Conservation (phyloP, 2,113 vertebrate genomes). For the Menura novaehollandiae region DNA sequence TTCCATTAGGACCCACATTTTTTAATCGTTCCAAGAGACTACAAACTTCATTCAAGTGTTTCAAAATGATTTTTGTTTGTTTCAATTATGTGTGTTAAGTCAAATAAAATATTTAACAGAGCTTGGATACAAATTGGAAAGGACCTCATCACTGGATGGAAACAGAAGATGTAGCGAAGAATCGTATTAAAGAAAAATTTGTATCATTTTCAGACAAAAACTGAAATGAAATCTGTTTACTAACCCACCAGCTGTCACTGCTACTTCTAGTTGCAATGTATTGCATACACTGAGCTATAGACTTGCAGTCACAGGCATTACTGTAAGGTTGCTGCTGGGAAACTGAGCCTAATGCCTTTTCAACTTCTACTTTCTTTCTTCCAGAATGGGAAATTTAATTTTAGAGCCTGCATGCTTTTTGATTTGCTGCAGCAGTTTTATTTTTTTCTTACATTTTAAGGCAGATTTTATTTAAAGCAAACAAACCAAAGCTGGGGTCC, state of each 20-base stretch:
- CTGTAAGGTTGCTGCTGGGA: conserved; percentile 1
- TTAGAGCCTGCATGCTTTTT: conserved; percentile 5
- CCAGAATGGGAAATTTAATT: conserved; percentile 31
- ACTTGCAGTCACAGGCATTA: conserved; percentile 23
- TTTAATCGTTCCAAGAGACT: background rate
- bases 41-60: background rate
- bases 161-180: conserved; percentile 59
- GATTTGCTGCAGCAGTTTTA: fast-evolving
- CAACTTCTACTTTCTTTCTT: conserved; percentile 30
- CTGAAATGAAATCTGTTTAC: conserved; percentile 72
- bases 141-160: conserved; percentile 40
- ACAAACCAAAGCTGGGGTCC: background rate
- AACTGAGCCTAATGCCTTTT: conserved; percentile 58
- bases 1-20: background rate
- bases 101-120: conserved; percentile 57
- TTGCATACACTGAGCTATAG: conserved; percentile 4
- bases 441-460: background rate
- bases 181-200: conserved; percentile 66
- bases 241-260: conserved; percentile 71
- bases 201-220: conserved; percentile 70
- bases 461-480: conserved; percentile 26
- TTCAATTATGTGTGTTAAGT: conserved; percentile 28
- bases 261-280: conserved; percentile 35
- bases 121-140: conserved; percentile 56
- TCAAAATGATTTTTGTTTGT: conserved; percentile 42